Evolutionary conservation across 1,140 invertebrate genomes (phyloP), one percentile per base, ranked within the genome.

Genomic region (Leguminivora glycinivorella): DNA sequence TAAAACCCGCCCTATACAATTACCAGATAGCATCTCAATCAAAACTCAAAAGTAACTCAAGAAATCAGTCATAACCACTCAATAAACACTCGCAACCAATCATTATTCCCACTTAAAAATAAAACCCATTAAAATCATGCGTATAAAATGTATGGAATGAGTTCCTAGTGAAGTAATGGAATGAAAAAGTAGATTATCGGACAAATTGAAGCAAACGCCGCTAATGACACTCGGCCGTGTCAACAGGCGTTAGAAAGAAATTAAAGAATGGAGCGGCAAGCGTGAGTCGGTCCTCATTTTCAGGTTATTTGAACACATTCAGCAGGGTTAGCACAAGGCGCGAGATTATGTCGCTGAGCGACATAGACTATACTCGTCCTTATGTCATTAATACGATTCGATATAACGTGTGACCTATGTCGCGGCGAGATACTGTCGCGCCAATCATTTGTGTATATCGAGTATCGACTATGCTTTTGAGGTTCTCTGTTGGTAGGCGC

Each of bases 171-270:
- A n/a, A 17, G n/a, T 9, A 24, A 63, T 63, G 58, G 58, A 63
- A 63, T 63, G 24, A 63, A 63, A 63, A 63, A 63, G 58, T 29
- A 29, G 26, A 63, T 29, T 63, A 29, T 63, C n/a, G 58, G 58
- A 63, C 25, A 29, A 29, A 31, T 29, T 26, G 25, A 29, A 63
- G 26, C 58, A 63, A 29, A 26, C 26, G 25, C 14, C 25, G 58
- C 58, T 63, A 63, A 63, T 63, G 58, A 63, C 58, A 63, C 58
- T 63, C 26, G 25, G 58, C 25, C 58, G 58, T 29, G 58, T 63
- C 58, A 63, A 63, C 58, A 63, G 58, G 58, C 58, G 58, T 17
- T 63, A 63, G 58, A 63, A 63, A 63, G 58, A 63, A 63, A 63
- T 63, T 63, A 63, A 63, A 25, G 58, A 63, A 63, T 29, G 58